phyloP scores from a whole-genome alignment of 2,888 invertebrate species.

The Luperina nickerlii region DNA sequence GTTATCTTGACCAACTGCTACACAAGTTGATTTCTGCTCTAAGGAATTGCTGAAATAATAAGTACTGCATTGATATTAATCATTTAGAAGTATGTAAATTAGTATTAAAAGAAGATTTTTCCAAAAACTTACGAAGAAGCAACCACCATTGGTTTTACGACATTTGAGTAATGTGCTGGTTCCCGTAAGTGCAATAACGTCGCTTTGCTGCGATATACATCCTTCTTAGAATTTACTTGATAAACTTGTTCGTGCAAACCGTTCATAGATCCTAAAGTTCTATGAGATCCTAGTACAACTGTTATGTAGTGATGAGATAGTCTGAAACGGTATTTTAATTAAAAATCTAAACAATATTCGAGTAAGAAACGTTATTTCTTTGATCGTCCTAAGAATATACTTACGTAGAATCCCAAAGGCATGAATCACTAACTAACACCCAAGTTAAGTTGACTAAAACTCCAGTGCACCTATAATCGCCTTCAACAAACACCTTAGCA shows the following conservation, averaged over 20 bases:
- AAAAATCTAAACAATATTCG: not conserved
- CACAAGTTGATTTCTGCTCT: conserved; percentile 88
- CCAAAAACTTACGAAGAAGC: conserved; percentile 85
- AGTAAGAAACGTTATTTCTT: not conserved
- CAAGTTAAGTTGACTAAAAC: conserved; percentile 92
- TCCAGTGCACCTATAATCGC: conserved; percentile 92
- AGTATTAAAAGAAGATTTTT: not conserved
- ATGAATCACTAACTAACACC: conserved; percentile 91
- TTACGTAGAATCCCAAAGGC: conserved; percentile 85
- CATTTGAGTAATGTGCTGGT: conserved; percentile 90
- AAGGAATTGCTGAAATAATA: conserved; percentile 75
- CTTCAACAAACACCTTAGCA: conserved; percentile 93
- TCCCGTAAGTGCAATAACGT: conserved; percentile 91
- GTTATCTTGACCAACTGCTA: conserved; percentile 91
- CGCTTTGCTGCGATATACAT: conserved; percentile 90
- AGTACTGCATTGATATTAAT: conserved; percentile 27
- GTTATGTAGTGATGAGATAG: conserved; percentile 90
- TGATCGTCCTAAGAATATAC: conserved; percentile 55
- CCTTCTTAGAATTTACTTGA: conserved; percentile 90
- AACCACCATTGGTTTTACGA: conserved; percentile 92
- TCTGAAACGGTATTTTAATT: conserved; percentile 79
- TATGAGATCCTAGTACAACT: conserved; percentile 92
- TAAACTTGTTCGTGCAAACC: conserved; percentile 93
- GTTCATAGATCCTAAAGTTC: conserved; percentile 89
- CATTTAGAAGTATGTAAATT: conserved; percentile 1